Percentiles rank a stretch among this genome's conserved stretches.
phyloP scores from a whole-genome alignment of 2,888 invertebrate species.

The Cantharis lateralis region DNA sequence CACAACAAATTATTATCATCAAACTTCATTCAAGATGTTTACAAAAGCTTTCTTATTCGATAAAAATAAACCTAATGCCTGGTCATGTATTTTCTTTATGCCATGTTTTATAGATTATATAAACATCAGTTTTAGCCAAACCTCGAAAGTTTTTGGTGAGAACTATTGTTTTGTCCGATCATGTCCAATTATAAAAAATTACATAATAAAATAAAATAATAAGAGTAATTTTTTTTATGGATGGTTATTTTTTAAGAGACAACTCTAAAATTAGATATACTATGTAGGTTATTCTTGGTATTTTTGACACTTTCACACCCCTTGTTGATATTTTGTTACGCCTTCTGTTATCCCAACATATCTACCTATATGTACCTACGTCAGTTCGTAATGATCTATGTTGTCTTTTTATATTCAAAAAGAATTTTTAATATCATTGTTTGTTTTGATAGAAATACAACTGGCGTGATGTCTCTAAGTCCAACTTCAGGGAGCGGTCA shows the following conservation, averaged over 20 bases:
- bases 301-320: background rate
- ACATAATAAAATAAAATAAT: background rate
- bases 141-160: background rate
- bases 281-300: background rate
- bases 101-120: background rate
- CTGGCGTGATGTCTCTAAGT: too few species aligned
- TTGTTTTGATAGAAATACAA: too few species aligned
- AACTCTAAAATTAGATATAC: background rate
- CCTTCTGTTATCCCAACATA: too few species aligned
- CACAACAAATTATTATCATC: constrained; percentile 3
- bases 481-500: too few species aligned
- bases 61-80: background rate
- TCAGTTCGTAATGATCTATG: too few species aligned
- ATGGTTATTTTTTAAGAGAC: background rate
- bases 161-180: background rate
- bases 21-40: constrained; percentile 4
- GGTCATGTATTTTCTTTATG: background rate
- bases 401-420: too few species aligned
- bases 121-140: background rate
- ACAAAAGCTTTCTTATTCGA: background rate
- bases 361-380: too few species aligned
- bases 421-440: too few species aligned
- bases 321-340: background rate
- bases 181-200: background rate
- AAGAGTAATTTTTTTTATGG: background rate